Evolutionary conservation across 2,113 vertebrate genomes (phyloP).

Genomic region (Caloenas nicobarica): DNA sequence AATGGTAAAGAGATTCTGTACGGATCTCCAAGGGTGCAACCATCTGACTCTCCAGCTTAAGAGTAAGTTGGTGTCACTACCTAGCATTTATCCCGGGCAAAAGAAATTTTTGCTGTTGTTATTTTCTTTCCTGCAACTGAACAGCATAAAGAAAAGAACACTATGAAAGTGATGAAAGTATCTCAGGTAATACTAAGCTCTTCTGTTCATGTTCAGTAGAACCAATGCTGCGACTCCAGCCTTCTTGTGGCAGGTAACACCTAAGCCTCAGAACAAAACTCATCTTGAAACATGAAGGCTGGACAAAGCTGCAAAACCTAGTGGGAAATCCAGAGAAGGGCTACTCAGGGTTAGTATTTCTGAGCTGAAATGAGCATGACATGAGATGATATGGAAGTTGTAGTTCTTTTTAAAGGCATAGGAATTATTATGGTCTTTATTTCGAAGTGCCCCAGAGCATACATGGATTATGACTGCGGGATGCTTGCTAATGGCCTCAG

Average conservation of each 20-base stretch:
- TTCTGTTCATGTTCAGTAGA: background rate
- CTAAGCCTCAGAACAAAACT: background rate
- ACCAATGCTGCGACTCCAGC: background rate
- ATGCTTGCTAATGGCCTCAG: background rate
- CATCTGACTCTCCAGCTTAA: constrained; percentile 67
- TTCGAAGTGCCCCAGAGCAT: background rate
- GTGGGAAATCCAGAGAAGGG: background rate
- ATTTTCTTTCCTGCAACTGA: background rate
- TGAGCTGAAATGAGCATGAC: background rate
- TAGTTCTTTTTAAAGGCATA: background rate
- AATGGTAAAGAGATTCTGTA: constrained; percentile 42
- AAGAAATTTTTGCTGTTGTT: background rate
- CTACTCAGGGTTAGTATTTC: background rate
- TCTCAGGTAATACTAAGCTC: background rate
- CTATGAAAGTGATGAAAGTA: background rate
- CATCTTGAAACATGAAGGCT: background rate
- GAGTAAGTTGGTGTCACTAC: constrained; percentile 36
- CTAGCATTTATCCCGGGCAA: constrained; percentile 42
- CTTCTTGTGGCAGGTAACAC: background rate
- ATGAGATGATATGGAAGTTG: background rate
- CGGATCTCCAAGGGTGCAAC: constrained; percentile 55
- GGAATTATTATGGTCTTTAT: background rate
- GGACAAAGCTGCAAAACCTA: background rate
- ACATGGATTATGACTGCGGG: background rate
- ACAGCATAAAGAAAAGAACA: background rate